phyloP scores from a whole-genome alignment of 1,140 invertebrate species.

The Aphaenogaster ashmeadi region DNA sequence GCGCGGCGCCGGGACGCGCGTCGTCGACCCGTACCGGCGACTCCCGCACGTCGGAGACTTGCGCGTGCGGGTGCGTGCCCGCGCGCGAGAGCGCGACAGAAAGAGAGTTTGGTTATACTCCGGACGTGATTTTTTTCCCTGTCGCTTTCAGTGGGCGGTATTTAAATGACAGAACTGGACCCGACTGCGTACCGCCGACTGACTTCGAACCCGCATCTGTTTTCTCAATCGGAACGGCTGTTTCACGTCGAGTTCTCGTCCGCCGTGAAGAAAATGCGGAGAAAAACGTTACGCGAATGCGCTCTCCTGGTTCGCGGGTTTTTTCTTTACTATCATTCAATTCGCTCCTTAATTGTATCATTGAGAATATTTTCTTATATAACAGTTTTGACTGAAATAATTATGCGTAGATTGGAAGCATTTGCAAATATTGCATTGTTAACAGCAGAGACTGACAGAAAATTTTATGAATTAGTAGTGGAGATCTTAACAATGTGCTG shows the following conservation, averaged over 20 bases:
- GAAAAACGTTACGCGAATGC: neutral
- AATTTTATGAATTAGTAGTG: neutral
- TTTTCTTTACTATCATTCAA: neutral
- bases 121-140: conserved; percentile 19
- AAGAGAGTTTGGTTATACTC: conserved; percentile 41
- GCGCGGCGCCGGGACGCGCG: neutral
- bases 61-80: neutral
- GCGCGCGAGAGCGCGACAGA: neutral
- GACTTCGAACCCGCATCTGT: conserved; percentile 7
- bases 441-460: conserved; percentile 1
- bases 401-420: neutral
- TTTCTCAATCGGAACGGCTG: neutral
- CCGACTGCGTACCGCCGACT: conserved; percentile 36
- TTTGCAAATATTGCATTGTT: neutral
- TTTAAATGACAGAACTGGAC: conserved; percentile 72
- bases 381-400: neutral
- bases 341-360: neutral
- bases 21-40: neutral
- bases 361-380: neutral
- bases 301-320: neutral
- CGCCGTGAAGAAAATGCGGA: neutral
- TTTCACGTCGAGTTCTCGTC: neutral
- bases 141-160: conserved; percentile 65
- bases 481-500: neutral
- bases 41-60: neutral